These are phyloP conservation scores for Drosophila lacicola DNA, from an alignment of 2,888 invertebrate species.

Conservation along the genomic window DNA sequence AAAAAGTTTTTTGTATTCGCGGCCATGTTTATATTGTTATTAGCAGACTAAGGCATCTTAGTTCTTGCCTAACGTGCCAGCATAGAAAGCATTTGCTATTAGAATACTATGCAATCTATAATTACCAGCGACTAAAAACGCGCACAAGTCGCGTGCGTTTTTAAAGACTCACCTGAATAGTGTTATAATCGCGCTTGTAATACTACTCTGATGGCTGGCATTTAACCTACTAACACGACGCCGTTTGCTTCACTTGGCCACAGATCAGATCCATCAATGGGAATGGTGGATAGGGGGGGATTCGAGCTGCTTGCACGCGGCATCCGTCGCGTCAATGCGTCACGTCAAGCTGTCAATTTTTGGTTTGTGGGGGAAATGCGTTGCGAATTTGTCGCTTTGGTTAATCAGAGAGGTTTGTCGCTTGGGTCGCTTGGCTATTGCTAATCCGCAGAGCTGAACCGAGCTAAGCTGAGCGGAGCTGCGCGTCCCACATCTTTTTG, in stretches of 20 bases:
- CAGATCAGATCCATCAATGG: slow-evolving; percentile 43
- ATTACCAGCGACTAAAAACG: slow-evolving; percentile 10
- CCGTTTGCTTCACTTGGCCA: slow-evolving; percentile 40
- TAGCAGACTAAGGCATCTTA: too few species aligned
- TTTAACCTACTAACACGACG: slow-evolving; percentile 73
- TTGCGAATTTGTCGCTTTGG: slow-evolving; percentile 51
- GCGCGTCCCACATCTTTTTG: slow-evolving; percentile 63
- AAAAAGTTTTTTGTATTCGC: too few species aligned
- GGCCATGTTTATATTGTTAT: too few species aligned
- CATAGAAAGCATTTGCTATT: neutral
- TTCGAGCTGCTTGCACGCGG: slow-evolving; percentile 7
- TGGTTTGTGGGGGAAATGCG: slow-evolving; percentile 56
- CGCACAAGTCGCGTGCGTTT: slow-evolving; percentile 37
- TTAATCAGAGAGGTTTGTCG: slow-evolving; percentile 24
- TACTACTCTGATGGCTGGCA: slow-evolving; percentile 28
- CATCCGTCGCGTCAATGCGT: slow-evolving; percentile 50
- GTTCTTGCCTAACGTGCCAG: neutral
- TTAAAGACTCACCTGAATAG: slow-evolving; percentile 19
- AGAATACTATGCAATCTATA: neutral
- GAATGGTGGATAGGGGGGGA: neutral
- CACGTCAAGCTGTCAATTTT: slow-evolving; percentile 42
- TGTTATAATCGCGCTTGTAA: slow-evolving; percentile 50
- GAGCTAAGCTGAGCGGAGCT: slow-evolving; percentile 16
- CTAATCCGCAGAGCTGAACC: slow-evolving; percentile 5
- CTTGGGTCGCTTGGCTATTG: neutral